phyloP scores from a whole-genome alignment of 2,113 vertebrate genomes.

The Brachyhypopomus occidentalis region DNA sequence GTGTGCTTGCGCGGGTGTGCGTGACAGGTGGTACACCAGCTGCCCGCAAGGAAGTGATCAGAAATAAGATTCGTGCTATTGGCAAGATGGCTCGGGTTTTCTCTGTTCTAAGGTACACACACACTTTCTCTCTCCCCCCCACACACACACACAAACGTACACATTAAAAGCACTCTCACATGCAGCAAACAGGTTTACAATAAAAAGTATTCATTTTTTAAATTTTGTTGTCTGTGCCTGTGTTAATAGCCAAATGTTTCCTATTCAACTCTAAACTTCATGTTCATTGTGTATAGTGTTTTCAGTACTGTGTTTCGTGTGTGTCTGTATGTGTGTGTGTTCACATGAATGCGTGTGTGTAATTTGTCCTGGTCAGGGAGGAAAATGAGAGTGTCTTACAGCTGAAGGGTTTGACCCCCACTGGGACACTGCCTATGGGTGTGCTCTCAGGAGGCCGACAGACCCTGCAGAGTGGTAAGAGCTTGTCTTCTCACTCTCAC shows the following conservation, averaged over 20 bases:
- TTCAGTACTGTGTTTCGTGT: not conserved
- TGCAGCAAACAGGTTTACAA: not conserved
- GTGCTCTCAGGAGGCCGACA: slow-evolving; percentile 92
- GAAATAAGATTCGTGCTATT: slow-evolving; percentile 98
- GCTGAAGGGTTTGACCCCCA: slow-evolving; percentile 94
- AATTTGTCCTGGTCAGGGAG: slow-evolving; percentile 75
- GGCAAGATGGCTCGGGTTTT: slow-evolving; percentile 99
- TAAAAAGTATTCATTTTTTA: too few species aligned
- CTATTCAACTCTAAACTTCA: too few species aligned
- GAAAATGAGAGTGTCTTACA: slow-evolving; percentile 97
- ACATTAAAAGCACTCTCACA: not conserved
- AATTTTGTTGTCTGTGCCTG: too few species aligned
- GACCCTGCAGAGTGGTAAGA: slow-evolving; percentile 92
- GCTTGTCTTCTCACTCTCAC: not conserved
- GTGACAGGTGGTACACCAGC: slow-evolving; percentile 47
- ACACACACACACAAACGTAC: not conserved
- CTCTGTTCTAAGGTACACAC: slow-evolving; percentile 90
- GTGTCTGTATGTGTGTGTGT: not conserved
- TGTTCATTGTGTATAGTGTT: too few species aligned
- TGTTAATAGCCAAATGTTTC: too few species aligned
- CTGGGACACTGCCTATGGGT: slow-evolving; percentile 91
- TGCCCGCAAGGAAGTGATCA: slow-evolving; percentile 96
- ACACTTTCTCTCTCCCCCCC: not conserved
- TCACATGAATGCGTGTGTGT: too few species aligned
- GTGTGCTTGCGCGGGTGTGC: slow-evolving; percentile 28